phyloP scores from a whole-genome alignment of 2,113 vertebrate species.

The Heterotis niloticus region DNA sequence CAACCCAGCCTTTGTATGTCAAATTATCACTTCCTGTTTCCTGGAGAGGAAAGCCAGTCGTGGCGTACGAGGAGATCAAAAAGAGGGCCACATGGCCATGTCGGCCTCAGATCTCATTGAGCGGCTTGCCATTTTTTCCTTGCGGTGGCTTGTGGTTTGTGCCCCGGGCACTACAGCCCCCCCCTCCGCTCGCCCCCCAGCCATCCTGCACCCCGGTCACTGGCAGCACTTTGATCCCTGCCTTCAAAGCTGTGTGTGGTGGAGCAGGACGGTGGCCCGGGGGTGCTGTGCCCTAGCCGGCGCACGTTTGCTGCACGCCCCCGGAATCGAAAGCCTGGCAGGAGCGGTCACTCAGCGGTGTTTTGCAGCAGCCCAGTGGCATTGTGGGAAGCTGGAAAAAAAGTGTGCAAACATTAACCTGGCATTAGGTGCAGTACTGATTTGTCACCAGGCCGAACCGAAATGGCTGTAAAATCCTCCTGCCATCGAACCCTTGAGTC shows the following conservation, averaged over 20 bases:
- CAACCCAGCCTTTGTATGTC: neutral
- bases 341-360: too few relatives aligned
- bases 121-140: too few relatives aligned
- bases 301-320: neutral
- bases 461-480: neutral
- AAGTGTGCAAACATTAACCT: neutral
- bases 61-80: slow-evolving; percentile 10
- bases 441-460: neutral
- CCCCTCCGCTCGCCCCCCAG: too few relatives aligned
- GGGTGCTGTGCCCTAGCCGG: too few relatives aligned
- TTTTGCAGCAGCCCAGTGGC: neutral
- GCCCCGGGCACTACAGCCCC: neutral
- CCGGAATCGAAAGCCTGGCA: neutral
- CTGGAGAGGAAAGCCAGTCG: neutral
- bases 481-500: neutral
- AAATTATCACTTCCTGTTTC: neutral
- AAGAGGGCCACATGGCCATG: neutral
- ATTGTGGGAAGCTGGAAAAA: neutral
- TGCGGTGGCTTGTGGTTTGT: neutral
- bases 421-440: neutral
- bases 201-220: too few relatives aligned
- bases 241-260: neutral
- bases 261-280: neutral
- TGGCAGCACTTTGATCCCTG: neutral
- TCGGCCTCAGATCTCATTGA: too few relatives aligned